Evolutionary conservation across 2,888 invertebrate species (phyloP).

Genomic region (Lasioglossum leucozonium): DNA sequence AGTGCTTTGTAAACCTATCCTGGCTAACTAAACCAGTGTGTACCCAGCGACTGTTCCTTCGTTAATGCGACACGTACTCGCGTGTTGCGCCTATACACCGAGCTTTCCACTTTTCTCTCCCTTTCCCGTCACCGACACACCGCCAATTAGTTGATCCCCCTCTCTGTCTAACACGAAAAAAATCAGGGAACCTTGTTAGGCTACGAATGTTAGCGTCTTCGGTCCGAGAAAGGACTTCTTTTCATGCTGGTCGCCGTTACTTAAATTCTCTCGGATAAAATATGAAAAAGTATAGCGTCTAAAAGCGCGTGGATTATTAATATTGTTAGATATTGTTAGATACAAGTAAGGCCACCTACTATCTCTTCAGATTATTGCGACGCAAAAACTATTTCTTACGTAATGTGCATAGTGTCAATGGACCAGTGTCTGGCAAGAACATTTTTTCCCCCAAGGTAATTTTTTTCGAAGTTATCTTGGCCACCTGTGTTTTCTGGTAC

Average conservation of each 20-base stretch:
- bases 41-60: slow-evolving; percentile 51
- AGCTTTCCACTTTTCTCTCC: slow-evolving; percentile 16
- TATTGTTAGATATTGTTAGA: no score
- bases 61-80: slow-evolving; percentile 43
- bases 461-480: no score
- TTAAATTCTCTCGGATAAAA: no score
- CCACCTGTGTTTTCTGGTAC: no score
- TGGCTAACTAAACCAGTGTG: slow-evolving; percentile 63
- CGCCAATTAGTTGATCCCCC: neutral
- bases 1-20: slow-evolving; percentile 71
- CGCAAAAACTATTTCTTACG: no score
- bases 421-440: no score
- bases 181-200: neutral
- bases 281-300: neutral
- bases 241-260: neutral
- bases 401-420: no score
- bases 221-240: neutral
- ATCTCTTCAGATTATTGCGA: no score
- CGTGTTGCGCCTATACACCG: slow-evolving; percentile 38
- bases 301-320: neutral
- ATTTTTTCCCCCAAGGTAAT: no score
- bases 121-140: slow-evolving; percentile 21
- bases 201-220: neutral
- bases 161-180: neutral
- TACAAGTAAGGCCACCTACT: no score